Percentiles rank a stretch among this genome's conserved stretches.
These are phyloP conservation scores for Gymnopithys bicolor DNA, from an alignment of 2,797 vertebrate genomes.

Conservation along the genomic window DNA sequence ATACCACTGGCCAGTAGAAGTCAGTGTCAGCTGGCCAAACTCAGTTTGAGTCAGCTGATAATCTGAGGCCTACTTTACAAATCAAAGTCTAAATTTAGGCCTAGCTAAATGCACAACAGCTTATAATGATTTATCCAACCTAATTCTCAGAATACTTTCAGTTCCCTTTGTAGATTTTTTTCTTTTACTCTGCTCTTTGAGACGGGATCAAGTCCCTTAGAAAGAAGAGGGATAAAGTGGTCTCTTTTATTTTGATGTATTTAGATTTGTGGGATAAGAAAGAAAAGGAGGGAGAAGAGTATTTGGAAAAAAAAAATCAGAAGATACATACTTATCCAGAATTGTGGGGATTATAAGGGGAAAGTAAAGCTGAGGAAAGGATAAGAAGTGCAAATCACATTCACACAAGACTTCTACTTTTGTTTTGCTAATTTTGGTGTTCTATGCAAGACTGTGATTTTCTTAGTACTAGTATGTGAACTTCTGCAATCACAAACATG, in stretches of 20 bases:
- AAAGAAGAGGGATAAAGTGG: not conserved
- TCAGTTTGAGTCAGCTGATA: no score
- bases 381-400: not conserved
- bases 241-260: not conserved
- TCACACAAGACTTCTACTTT: not conserved
- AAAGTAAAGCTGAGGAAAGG: not conserved
- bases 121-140: not conserved
- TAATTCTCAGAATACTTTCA: not conserved
- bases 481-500: not conserved
- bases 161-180: not conserved
- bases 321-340: not conserved
- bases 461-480: not conserved
- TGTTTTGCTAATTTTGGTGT: not conserved
- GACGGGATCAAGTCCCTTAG: not conserved
- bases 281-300: not conserved
- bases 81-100: no score
- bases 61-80: no score
- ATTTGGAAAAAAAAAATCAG: not conserved
- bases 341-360: not conserved
- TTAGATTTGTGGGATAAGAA: not conserved
- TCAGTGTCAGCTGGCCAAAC: no score
- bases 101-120: no score
- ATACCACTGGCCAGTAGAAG: no score
- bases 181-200: not conserved
- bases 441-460: not conserved